Conservation (phyloP, 1,140 invertebrate species). For the Hycleus cichorii region DNA sequence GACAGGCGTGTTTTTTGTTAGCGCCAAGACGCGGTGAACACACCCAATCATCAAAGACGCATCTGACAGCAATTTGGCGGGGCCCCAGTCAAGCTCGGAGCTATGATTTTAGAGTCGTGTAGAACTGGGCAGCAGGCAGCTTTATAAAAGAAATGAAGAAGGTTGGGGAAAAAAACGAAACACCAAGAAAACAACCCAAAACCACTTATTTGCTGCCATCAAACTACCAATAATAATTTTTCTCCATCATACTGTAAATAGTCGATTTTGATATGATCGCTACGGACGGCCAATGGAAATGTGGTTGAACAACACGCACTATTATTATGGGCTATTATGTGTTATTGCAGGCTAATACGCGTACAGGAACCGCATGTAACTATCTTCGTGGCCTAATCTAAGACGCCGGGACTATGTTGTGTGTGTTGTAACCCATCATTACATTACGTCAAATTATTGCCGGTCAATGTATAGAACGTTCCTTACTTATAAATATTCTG, state of each 20-base stretch:
- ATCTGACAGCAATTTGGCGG: conserved; percentile 35
- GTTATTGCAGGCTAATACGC: conserved; percentile 40
- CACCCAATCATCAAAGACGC: conserved; percentile 35
- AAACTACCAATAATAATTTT: conserved; percentile 38
- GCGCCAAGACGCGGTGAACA: conserved; percentile 18
- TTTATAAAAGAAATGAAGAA: too few species aligned
- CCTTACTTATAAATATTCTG: too few species aligned
- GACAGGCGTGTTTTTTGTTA: conserved; percentile 24
- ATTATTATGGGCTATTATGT: conserved; percentile 41
- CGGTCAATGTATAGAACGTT: too few species aligned
- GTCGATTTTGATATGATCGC: conserved; percentile 36
- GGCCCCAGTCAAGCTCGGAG: conserved; percentile 21
- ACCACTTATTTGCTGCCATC: conserved; percentile 25
- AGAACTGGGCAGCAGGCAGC: conserved; percentile 4
- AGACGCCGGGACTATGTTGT: conserved; percentile 23
- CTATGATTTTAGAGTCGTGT: conserved; percentile 35
- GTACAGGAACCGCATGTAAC: conserved; percentile 26
- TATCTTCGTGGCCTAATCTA: conserved; percentile 30
- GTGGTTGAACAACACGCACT: conserved; percentile 32
- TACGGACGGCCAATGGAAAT: conserved; percentile 29
- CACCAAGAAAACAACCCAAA: not conserved
- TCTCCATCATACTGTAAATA: conserved; percentile 38
- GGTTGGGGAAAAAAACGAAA: not conserved
- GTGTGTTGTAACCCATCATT: conserved; percentile 25
- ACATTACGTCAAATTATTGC: conserved; percentile 28